Percentiles rank a stretch among this genome's conserved stretches.
Evolutionary conservation across 2,797 vertebrate genomes (phyloP).

Genomic region (Ctenosaura bakeri): DNA sequence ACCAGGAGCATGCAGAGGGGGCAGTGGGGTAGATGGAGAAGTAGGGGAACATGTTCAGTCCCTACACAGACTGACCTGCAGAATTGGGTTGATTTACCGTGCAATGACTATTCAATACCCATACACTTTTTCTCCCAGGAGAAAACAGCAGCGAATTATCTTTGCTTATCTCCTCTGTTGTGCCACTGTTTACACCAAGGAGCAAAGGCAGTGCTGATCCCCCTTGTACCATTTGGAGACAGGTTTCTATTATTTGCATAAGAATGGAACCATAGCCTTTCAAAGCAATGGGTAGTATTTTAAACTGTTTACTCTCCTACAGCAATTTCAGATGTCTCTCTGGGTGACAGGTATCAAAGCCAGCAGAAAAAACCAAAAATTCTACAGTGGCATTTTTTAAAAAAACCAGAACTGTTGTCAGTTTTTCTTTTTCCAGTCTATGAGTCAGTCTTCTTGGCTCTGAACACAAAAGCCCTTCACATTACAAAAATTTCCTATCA

Average conservation of each 20-base stretch:
- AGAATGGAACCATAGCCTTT: neutral
- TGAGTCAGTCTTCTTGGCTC: neutral
- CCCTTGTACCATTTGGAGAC: neutral
- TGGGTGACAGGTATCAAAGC: conserved; percentile 16
- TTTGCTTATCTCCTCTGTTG: neutral
- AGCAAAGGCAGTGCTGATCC: neutral
- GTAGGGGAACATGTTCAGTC: neutral
- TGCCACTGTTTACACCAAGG: neutral
- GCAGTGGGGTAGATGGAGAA: neutral
- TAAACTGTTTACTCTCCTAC: conserved; percentile 9
- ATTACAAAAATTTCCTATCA: conserved; percentile 21
- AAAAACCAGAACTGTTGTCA: neutral
- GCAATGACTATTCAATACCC: neutral
- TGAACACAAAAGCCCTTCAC: conserved; percentile 5
- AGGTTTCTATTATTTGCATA: conserved; percentile 14
- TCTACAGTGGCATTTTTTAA: neutral
- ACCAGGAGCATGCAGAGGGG: neutral
- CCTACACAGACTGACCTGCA: neutral
- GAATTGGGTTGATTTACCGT: neutral
- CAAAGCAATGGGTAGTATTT: neutral
- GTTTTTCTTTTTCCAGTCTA: rapidly evolving
- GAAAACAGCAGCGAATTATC: neutral
- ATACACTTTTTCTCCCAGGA: neutral
- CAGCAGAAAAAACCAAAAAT: neutral
- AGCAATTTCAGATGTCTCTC: neutral